Base-by-base conservation (phyloP, 2,797 vertebrate species). In the Semotilus atromaculatus region DNA sequence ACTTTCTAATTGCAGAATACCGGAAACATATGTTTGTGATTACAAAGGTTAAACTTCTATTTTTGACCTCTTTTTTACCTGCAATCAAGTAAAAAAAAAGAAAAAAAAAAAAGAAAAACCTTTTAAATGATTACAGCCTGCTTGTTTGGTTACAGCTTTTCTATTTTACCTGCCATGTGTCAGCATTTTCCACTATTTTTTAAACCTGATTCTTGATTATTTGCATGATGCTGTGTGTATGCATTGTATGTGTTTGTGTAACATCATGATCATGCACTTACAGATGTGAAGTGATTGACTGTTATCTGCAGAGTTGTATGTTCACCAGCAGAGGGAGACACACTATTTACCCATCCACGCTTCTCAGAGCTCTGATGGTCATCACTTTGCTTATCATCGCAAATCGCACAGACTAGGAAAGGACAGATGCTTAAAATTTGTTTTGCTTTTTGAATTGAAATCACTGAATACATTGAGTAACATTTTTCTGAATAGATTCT, bases 311-410 rank as follows among this genome's bases (percentile, higher is more conserved):
- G 29, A 23, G 36, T 70, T 84, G 3, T 51, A 7, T 0, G 10
- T 79, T 79, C 7, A 48, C 83, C 83, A 84, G 83, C 76, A 84
- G 83, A 84, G 75, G 83, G 83, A 84, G 75, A 71, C 83, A 84
- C 75, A 84, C 67, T 70, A 78, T 84, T 70, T 68, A 51, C 58
- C 58, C 81, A 66, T 53, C 19, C 21, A 18, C 62, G 36, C 13
- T 21, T 10, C 43, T 68, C 55, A 73, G 21, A 73, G 68, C 51
- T 34, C 7, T 76, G 51, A 18, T 43, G 51, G 67, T 16, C 68
- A 45, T 88, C 72, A 70, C 79, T 34, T 66, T 23, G 51, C 48
- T 51, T 18, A 19, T n/a, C 23, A 2, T 10, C 7, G 11, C 80
- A 73, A 64, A 74, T 81, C 51, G n/a, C n/a, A 55, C n/a, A 11